phyloP scores from a whole-genome alignment of 2,888 invertebrate species.

The Busseola fusca region DNA sequence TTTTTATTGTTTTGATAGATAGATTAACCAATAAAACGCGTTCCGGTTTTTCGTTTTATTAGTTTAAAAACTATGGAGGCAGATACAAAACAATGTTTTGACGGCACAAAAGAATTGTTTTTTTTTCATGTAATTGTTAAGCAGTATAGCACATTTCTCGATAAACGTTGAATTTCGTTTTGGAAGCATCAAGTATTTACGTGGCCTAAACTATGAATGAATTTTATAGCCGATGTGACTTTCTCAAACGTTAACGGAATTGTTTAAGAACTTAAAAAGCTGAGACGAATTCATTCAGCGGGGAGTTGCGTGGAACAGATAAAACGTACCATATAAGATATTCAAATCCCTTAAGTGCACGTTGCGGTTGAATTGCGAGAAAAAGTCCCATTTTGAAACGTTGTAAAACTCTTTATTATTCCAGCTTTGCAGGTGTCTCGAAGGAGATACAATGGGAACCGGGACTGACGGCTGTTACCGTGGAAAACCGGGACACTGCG shows the following conservation, averaged over 20 bases:
- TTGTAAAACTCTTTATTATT: slow-evolving; percentile 88
- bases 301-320: slow-evolving; percentile 82
- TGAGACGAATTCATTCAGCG: slow-evolving; percentile 76
- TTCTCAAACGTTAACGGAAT: slow-evolving; percentile 72
- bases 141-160: slow-evolving; percentile 7
- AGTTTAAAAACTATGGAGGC: slow-evolving; percentile 28
- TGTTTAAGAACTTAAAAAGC: slow-evolving; percentile 79
- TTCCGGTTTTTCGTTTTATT: slow-evolving; percentile 33
- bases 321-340: slow-evolving; percentile 87
- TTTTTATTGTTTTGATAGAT: slow-evolving; percentile 49
- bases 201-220: slow-evolving; percentile 48
- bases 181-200: slow-evolving; percentile 38
- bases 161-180: not conserved
- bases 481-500: slow-evolving; percentile 64
- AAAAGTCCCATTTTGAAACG: slow-evolving; percentile 87
- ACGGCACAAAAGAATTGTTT: slow-evolving; percentile 19
- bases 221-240: slow-evolving; percentile 54
- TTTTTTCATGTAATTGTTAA: slow-evolving; percentile 20
- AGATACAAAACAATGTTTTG: slow-evolving; percentile 40
- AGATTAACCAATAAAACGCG: slow-evolving; percentile 43
- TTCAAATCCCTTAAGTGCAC: slow-evolving; percentile 89
- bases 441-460: slow-evolving; percentile 78
- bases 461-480: slow-evolving; percentile 75
- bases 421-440: slow-evolving; percentile 86
- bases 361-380: slow-evolving; percentile 87